Base-by-base conservation (phyloP, 2,888 invertebrate genomes). In the Drosophila recens region DNA sequence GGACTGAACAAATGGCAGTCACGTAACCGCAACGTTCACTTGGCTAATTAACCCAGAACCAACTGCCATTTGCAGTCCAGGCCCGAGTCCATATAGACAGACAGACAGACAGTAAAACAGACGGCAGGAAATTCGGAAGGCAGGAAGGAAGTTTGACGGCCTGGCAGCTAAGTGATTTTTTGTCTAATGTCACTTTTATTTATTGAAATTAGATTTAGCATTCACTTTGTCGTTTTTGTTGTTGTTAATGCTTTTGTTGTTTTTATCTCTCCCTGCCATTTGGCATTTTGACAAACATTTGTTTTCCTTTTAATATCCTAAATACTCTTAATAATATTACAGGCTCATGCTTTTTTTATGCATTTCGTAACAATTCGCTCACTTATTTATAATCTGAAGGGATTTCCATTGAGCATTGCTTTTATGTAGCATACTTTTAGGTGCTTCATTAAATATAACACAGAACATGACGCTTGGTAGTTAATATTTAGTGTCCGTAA, bases 31-130 rank as follows among this genome's bases (percentile, higher is more conserved):
- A 79, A 72, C 81, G 81, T 52, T 83, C 81, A 72, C 70, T 81
- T 80, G 85, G 83, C 82, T 82, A 82, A 82, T 82, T 82, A 82
- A 82, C 82, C 82, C 85, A 82, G 75, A 84, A 79, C 78, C 84
- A 83, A 73, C 80, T 84, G 85, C 72, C 82, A 82, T 82, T 82
- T 82, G 75, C 82, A 84, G 75, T 73, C 64, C 75, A 67, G 63
- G 61, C 66, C 70, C 45, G 30, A 71, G 42, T 52, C 65, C 61
- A 52, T 65, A 71, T 67, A 40, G 5, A 42, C 34, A 36, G n/a
- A 34, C 58, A 27, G 48, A 34, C 45, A 33, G 61, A 15, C 52
- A 33, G 61, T n/a, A 40, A 27, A 34, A 20, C 38, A 59, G 59
- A 51, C 56, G 27, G 33, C 48, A 36, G 27, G 45, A 57, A 67